phyloP scores from a whole-genome alignment of 92 coral and sea anemone species.

The Zoanthus gigantus region DNA sequence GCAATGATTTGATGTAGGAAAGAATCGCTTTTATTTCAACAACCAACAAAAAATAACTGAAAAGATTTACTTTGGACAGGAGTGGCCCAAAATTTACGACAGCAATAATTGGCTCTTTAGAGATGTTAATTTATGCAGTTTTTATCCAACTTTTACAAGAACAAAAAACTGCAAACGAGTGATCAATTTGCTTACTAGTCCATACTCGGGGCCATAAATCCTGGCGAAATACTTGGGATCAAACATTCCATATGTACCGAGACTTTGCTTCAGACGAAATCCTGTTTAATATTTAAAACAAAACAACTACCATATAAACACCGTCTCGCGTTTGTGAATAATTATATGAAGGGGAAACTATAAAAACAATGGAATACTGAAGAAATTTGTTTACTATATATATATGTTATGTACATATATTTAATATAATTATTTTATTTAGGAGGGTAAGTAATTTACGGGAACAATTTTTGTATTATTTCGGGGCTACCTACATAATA shows the following conservation, averaged over 20 bases:
- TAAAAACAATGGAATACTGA: no score
- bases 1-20: neutral
- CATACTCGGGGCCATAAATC: slow-evolving; percentile 54
- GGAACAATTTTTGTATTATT: no score
- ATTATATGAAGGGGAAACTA: no score
- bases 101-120: slow-evolving; percentile 30
- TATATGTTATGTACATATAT: no score
- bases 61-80: slow-evolving; percentile 1
- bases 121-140: slow-evolving; percentile 32
- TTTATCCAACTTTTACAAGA: slow-evolving; percentile 37
- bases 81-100: slow-evolving; percentile 31
- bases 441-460: no score
- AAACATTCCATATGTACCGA: slow-evolving; percentile 49
- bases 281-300: slow-evolving; percentile 46
- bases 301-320: slow-evolving; percentile 36
- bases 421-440: no score
- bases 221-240: slow-evolving; percentile 52
- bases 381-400: no score
- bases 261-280: slow-evolving; percentile 54
- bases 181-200: slow-evolving; percentile 55
- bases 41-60: neutral
- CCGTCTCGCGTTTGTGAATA: neutral
- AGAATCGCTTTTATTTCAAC: neutral
- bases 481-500: no score
- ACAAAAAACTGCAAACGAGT: slow-evolving; percentile 39